Evolutionary conservation across 2,797 vertebrate species (phyloP).

Genomic region (Benthosema pterotum): DNA sequence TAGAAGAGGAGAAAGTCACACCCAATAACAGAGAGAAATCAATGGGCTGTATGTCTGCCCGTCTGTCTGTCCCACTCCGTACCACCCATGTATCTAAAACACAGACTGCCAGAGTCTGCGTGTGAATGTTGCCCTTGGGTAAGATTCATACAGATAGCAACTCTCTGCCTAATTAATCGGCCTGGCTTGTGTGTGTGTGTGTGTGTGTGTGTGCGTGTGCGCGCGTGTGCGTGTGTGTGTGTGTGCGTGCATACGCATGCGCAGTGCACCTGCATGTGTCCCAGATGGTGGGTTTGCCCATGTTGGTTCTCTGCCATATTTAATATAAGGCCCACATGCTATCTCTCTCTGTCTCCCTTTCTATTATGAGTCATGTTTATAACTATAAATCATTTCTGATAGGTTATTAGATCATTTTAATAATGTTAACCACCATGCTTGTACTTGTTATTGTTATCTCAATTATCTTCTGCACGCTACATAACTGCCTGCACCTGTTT

Average conservation of each 20-base stretch:
- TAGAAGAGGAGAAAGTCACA: constrained; percentile 31
- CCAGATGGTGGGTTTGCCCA: constrained; percentile 50
- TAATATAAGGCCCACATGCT: constrained; percentile 36
- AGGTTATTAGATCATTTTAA: no score
- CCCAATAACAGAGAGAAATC: constrained; percentile 51
- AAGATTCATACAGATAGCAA: constrained; percentile 30
- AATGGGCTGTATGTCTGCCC: constrained; percentile 26
- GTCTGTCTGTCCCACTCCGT: neutral
- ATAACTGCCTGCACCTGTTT: no score
- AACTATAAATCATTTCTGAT: no score
- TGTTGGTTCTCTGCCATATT: constrained; percentile 36
- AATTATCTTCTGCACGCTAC: no score
- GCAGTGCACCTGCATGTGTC: no score
- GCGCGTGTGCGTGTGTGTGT: neutral
- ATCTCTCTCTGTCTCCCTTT: no score
- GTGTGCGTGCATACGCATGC: neutral
- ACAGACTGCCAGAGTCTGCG: neutral
- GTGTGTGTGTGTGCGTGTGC: neutral
- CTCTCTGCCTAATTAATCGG: constrained; percentile 48
- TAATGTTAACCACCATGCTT: no score
- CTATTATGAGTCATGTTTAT: no score
- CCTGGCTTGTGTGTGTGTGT: neutral
- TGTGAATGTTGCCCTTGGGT: constrained; percentile 35
- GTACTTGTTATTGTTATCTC: no score
- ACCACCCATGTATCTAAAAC: neutral